phyloP scores from a whole-genome alignment of 2,797 vertebrate genomes.

The Phaenicophaeus curvirostris region DNA sequence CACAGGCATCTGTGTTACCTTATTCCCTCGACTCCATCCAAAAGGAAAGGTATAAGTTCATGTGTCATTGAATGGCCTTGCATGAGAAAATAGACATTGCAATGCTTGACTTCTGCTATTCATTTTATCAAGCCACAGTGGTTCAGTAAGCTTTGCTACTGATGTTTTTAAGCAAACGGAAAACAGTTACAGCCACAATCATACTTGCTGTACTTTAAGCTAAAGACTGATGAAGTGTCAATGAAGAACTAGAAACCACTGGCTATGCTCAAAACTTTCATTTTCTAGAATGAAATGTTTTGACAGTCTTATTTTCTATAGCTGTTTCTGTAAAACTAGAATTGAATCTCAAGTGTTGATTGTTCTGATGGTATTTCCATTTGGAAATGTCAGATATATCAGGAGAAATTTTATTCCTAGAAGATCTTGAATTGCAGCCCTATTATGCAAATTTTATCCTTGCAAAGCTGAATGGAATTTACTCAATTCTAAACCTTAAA shows the following conservation, averaged over 20 bases:
- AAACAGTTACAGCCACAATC: neutral
- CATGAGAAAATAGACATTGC: neutral
- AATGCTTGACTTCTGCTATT: neutral
- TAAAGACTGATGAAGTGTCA: neutral
- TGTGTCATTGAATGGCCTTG: neutral
- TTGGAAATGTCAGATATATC: conserved; percentile 1
- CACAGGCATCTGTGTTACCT: neutral
- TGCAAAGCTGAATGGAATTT: neutral
- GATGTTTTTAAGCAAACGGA: neutral
- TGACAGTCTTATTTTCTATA: neutral
- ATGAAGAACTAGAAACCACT: neutral
- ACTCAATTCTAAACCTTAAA: neutral
- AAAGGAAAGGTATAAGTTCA: neutral
- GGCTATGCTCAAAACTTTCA: neutral
- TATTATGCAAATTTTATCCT: neutral
- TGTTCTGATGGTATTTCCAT: neutral
- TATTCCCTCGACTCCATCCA: neutral
- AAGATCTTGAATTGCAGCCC: neutral
- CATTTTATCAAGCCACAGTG: neutral
- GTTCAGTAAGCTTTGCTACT: neutral
- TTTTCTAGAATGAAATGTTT: neutral
- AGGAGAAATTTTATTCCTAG: neutral
- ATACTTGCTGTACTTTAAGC: neutral
- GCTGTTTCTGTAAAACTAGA: neutral
- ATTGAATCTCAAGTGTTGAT: neutral